Conservation (phyloP, 2,113 vertebrate genomes). For the Prionailurus viverrinus region DNA sequence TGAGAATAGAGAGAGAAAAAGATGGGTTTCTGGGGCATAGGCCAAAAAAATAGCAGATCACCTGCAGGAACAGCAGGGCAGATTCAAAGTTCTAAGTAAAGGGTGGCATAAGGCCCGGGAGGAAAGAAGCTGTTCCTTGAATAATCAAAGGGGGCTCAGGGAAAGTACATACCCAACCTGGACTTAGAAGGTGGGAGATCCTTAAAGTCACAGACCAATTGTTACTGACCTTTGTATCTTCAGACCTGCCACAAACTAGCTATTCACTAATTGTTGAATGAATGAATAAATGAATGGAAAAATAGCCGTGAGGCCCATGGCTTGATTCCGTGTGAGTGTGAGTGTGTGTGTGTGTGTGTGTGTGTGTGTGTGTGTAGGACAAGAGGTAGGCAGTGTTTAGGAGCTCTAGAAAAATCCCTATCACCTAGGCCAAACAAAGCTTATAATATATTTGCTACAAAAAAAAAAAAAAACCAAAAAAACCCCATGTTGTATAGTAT, state of each 20-base stretch:
- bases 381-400: neutral
- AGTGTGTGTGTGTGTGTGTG: no score
- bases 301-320: neutral
- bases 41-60: neutral
- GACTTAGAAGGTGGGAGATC: neutral
- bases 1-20: neutral
- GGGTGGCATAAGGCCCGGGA: neutral
- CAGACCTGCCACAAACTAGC: neutral
- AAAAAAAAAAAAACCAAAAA: no score
- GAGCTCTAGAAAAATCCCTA: neutral
- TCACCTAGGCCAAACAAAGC: neutral
- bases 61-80: neutral
- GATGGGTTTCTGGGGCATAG: neutral
- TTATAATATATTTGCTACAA: neutral
- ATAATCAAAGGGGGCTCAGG: neutral
- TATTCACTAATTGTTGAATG: neutral
- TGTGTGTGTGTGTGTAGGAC: neutral
- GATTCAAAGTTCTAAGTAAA: neutral
- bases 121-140: neutral
- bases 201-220: neutral
- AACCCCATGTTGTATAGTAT: neutral
- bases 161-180: neutral
- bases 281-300: neutral
- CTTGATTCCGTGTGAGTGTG: rapidly evolving
- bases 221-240: neutral